Percentiles rank a stretch among this genome's conserved stretches.
These are phyloP conservation scores for Procavia capensis DNA, from an alignment of 2,113 vertebrate species.

Conservation along the genomic window DNA sequence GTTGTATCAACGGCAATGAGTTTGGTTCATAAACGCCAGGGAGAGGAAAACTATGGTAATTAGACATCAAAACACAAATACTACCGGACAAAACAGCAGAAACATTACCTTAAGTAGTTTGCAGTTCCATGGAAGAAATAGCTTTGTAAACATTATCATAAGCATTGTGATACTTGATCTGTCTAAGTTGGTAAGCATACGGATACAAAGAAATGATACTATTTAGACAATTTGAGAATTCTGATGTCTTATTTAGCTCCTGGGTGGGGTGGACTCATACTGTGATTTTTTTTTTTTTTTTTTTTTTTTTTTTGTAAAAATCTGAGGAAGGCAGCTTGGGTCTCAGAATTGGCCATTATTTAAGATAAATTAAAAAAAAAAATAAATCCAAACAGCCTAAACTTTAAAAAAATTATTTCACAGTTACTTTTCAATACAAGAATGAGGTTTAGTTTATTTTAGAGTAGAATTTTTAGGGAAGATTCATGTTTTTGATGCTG, in stretches of 20 bases:
- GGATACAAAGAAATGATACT: background rate
- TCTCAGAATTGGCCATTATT: background rate
- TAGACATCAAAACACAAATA: background rate
- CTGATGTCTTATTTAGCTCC: background rate
- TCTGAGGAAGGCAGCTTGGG: background rate
- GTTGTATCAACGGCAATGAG: background rate
- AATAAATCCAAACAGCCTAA: background rate
- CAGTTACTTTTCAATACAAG: background rate
- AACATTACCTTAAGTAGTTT: background rate
- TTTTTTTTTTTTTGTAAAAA: background rate
- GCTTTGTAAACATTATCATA: accelerated
- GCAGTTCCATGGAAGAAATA: background rate
- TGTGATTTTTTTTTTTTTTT: background rate
- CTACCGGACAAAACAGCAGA: background rate
- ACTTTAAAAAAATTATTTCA: background rate
- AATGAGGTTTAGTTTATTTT: background rate
- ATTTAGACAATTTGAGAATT: background rate
- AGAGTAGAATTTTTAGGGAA: background rate
- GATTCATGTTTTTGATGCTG: background rate
- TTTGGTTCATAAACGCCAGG: background rate
- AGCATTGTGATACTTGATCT: accelerated
- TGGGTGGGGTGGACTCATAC: too few relatives aligned
- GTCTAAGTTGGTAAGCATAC: accelerated
- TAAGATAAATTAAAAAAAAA: background rate
- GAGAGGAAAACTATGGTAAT: background rate